Percentiles rank a stretch among this genome's conserved stretches.
These are phyloP conservation scores for Brachionus rotundiformis DNA, from an alignment of 1,140 invertebrate species.

Conservation along the genomic window DNA sequence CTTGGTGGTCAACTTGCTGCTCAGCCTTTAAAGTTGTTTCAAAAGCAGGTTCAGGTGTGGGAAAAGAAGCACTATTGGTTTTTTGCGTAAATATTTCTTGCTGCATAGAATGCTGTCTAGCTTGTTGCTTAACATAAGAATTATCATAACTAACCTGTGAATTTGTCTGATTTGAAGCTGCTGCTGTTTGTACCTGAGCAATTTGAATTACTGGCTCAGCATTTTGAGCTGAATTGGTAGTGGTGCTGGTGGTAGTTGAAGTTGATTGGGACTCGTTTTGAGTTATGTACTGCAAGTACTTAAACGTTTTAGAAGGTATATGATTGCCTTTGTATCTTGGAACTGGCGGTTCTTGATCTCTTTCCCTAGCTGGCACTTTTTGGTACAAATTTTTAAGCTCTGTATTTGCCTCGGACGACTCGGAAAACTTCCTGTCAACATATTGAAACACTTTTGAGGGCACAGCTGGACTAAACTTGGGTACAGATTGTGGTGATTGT, in stretches of 20 bases:
- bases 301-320: constrained; percentile 45
- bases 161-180: not conserved
- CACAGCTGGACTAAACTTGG: not conserved
- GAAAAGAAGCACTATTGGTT: constrained; percentile 27
- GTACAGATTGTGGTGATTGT: constrained; percentile 8
- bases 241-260: not conserved
- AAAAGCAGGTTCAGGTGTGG: not conserved
- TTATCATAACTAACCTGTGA: constrained; percentile 25
- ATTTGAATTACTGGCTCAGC: not conserved
- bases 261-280: constrained; percentile 39
- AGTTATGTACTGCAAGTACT: constrained; percentile 47
- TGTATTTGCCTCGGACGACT: not conserved
- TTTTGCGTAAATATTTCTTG: not conserved
- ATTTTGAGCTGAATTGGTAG: not conserved
- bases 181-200: constrained; percentile 17
- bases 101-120: not conserved
- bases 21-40: not conserved
- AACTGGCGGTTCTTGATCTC: constrained; percentile 37
- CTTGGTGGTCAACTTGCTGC: not conserved
- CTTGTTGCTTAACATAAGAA: constrained; percentile 24
- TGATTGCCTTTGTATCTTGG: constrained; percentile 29
- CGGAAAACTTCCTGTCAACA: constrained; percentile 4
- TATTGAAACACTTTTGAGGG: constrained; percentile 50
- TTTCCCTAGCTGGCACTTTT: constrained; percentile 42
- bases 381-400: not conserved